phyloP scores from a whole-genome alignment of 2,888 invertebrate species.

The Euplexia lucipara region DNA sequence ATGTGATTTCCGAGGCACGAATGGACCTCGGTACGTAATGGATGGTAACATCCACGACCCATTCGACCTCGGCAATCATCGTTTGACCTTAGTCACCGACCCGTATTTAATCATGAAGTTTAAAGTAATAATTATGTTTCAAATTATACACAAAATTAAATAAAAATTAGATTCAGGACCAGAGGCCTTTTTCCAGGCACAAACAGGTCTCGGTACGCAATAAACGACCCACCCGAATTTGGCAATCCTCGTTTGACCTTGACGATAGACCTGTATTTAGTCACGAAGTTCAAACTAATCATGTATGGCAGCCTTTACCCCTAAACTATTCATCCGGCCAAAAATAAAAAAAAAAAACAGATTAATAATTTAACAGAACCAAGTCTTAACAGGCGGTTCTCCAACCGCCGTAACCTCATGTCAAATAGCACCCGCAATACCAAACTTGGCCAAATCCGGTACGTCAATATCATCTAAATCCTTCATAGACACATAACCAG shows the following conservation, averaged over 20 bases:
- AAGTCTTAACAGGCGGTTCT: slow-evolving; percentile 86
- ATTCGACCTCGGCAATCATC: too few relatives aligned
- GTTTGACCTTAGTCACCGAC: too few relatives aligned
- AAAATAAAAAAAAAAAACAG: neutral
- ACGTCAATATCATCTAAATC: slow-evolving; percentile 83
- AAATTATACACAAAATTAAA: too few relatives aligned
- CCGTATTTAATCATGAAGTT: neutral
- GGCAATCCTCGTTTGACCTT: too few relatives aligned
- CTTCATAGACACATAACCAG: slow-evolving; percentile 68
- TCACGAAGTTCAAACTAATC: neutral
- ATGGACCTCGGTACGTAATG: too few relatives aligned
- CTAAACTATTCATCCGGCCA: neutral
- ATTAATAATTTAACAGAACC: slow-evolving; percentile 81
- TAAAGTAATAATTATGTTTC: neutral
- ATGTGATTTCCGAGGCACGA: too few relatives aligned
- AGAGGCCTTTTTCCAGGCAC: too few relatives aligned
- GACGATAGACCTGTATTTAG: neutral
- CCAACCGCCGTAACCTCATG: slow-evolving; percentile 80
- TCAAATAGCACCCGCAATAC: slow-evolving; percentile 82
- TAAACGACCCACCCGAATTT: too few relatives aligned
- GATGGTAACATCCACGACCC: too few relatives aligned
- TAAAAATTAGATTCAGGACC: too few relatives aligned
- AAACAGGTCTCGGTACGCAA: too few relatives aligned
- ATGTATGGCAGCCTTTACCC: neutral
- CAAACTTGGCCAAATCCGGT: slow-evolving; percentile 83